phyloP scores from a whole-genome alignment of 1,140 invertebrate species.

The Drosophila virilis region DNA sequence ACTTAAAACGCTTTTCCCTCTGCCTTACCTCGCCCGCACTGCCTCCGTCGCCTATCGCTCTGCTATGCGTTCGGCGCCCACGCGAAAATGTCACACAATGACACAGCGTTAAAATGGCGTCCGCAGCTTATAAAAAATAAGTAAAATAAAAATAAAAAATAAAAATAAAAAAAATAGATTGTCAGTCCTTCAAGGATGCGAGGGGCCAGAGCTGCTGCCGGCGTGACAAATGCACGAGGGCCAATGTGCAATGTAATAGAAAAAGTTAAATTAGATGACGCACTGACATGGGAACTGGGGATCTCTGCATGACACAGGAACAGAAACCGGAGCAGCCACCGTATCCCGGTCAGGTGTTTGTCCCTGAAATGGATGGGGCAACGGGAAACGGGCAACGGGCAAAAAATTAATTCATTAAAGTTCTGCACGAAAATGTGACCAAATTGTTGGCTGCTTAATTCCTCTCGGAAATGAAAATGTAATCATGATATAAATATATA shows the following conservation, averaged over 20 bases:
- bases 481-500: too few species aligned
- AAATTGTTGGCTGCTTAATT: too few species aligned
- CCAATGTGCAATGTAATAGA: conserved; percentile 76
- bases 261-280: conserved; percentile 79
- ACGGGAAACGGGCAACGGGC: background rate
- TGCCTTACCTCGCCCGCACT: background rate
- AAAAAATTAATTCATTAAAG: conserved; percentile 1
- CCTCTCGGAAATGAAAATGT: too few species aligned
- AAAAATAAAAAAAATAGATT: conserved; percentile 34
- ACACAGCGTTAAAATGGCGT: conserved; percentile 72
- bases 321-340: background rate
- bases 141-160: conserved; percentile 23
- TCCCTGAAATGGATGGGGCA: conserved; percentile 2
- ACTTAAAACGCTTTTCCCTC: conserved; percentile 42
- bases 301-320: background rate
- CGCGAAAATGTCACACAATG: conserved; percentile 74
- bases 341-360: conserved; percentile 6
- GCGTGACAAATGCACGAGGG: conserved; percentile 65
- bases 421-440: too few species aligned
- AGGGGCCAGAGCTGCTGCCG: conserved; percentile 39
- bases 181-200: conserved; percentile 68
- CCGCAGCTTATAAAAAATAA: conserved; percentile 26
- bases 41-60: background rate
- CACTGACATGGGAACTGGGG: conserved; percentile 48
- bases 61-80: conserved; percentile 28